Percentiles rank a stretch among this genome's conserved stretches.
These are phyloP conservation scores for Phaedon cochleariae DNA, from an alignment of 2,888 invertebrate genomes.

Conservation along the genomic window DNA sequence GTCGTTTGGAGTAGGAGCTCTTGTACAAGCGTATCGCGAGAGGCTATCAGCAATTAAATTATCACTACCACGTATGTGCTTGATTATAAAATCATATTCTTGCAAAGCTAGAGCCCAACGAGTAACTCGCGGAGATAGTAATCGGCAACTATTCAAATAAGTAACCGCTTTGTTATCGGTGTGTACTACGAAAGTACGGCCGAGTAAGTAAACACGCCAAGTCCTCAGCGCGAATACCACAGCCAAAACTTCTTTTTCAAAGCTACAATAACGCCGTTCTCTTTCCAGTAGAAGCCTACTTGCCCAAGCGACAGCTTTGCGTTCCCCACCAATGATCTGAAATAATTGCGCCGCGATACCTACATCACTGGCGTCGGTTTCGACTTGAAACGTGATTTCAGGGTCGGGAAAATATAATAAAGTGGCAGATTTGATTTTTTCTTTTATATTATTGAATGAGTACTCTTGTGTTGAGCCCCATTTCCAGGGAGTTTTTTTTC, in stretches of 20 bases:
- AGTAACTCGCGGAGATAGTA: conserved; percentile 40
- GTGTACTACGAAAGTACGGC: conserved; percentile 35
- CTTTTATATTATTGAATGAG: conserved; percentile 19
- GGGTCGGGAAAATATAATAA: conserved; percentile 4
- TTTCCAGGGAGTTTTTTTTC: conserved; percentile 16
- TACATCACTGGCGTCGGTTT: conserved; percentile 12
- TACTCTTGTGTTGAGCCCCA: conserved; percentile 10
- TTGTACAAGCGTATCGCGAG: conserved; percentile 37
- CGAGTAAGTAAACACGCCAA: conserved; percentile 43
- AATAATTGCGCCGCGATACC: conserved; percentile 4
- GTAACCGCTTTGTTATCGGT: conserved; percentile 46
- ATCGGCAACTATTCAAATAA: conserved; percentile 44
- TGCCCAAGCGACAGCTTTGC: not conserved
- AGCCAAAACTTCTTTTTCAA: conserved; percentile 43
- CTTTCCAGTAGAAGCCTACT: conserved; percentile 21
- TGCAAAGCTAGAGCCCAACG: conserved; percentile 45
- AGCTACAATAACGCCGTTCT: conserved; percentile 20
- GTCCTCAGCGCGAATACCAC: conserved; percentile 43
- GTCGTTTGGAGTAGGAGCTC: conserved; percentile 24
- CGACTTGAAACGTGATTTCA: conserved; percentile 1
- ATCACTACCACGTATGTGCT: conserved; percentile 42
- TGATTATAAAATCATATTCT: conserved; percentile 41
- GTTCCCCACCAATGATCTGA: not conserved
- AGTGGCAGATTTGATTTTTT: not conserved
- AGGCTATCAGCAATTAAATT: conserved; percentile 48